Percentiles rank a stretch among this genome's conserved stretches.
These are phyloP conservation scores for Phyllopteryx taeniolatus DNA, from an alignment of 2,113 vertebrate species.

Conservation along the genomic window DNA sequence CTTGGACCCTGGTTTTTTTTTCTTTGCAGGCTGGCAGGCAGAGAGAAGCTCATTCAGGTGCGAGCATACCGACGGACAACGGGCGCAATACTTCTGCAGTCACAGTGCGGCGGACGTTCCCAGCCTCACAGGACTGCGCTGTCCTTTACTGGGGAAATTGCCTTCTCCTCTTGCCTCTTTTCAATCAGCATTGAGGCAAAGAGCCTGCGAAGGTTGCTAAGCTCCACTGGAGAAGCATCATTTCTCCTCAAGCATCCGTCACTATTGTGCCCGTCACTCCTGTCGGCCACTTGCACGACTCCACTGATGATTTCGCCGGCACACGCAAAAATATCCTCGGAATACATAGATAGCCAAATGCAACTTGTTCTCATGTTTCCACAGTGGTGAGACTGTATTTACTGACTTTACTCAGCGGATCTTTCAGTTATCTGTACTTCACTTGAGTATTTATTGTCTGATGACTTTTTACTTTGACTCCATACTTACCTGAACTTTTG, in stretches of 20 bases:
- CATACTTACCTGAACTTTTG: no score
- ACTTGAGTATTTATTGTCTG: not conserved
- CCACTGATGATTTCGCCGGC: constrained; percentile 33
- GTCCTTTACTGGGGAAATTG: constrained; percentile 53
- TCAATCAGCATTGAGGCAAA: constrained; percentile 10
- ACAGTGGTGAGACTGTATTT: not conserved
- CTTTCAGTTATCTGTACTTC: not conserved
- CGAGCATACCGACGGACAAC: not conserved
- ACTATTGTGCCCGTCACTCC: not conserved
- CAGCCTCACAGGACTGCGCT: constrained; percentile 7
- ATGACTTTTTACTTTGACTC: no score
- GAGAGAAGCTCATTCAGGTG: not conserved
- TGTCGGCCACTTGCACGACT: constrained; percentile 50
- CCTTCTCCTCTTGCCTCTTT: constrained; percentile 17
- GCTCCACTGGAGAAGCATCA: constrained; percentile 30
- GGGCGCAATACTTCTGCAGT: not conserved
- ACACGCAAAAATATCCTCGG: not conserved
- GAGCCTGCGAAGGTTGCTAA: constrained; percentile 24
- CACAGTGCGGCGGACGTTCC: not conserved
- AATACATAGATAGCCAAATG: not conserved
- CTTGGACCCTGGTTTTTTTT: not conserved
- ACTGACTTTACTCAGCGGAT: not conserved
- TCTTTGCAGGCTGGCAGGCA: not conserved
- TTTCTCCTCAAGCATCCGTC: constrained; percentile 8
- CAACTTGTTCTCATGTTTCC: not conserved